Conservation (phyloP, 2,797 vertebrate genomes). For the Diglossa cyanea region DNA sequence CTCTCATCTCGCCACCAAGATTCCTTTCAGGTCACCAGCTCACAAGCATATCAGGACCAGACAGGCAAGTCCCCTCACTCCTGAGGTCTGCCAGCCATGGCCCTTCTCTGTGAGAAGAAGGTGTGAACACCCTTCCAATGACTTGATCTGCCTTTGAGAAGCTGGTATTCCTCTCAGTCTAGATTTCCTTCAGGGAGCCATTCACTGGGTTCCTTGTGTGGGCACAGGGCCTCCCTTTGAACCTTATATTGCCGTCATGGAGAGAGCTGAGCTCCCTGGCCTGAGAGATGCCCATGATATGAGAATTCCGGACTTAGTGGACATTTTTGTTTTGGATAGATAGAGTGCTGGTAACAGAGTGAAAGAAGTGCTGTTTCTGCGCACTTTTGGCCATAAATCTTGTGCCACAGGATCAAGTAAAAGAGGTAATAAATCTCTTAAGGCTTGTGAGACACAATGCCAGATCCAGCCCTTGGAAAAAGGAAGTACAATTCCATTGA, state of each 20-base stretch:
- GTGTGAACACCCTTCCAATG: background rate
- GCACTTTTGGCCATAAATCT: slow-evolving; percentile 59
- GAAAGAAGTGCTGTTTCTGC: slow-evolving; percentile 46
- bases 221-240: background rate
- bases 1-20: background rate
- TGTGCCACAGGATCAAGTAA: slow-evolving; percentile 55
- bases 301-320: background rate
- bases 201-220: background rate
- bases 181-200: background rate
- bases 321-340: slow-evolving; percentile 6
- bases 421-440: slow-evolving; percentile 54
- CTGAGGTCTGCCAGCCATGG: background rate
- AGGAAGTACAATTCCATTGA: slow-evolving; percentile 31
- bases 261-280: background rate
- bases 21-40: background rate
- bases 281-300: background rate
- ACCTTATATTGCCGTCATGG: background rate
- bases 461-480: slow-evolving; percentile 15
- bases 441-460: background rate
- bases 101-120: background rate
- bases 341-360: background rate
- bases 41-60: background rate
- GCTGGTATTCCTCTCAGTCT: background rate
- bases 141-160: background rate
- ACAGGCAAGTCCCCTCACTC: background rate